Conservation (phyloP, 92 coral and sea anemone genomes). For the Parazoanthus swiftii region DNA sequence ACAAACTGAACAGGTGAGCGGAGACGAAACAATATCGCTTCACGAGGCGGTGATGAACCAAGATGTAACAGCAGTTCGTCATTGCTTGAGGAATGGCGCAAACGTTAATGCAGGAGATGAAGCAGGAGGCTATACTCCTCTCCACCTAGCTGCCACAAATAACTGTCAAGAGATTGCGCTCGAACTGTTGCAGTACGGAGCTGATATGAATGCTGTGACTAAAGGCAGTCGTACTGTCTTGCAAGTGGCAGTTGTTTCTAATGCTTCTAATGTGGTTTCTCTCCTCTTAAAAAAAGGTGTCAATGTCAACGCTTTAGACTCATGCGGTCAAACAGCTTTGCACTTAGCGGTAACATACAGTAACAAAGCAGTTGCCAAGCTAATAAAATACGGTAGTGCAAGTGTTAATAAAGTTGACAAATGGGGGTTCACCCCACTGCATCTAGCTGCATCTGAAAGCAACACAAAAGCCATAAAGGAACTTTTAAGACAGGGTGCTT, state of each 20-base stretch:
- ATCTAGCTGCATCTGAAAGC: slow-evolving; percentile 10
- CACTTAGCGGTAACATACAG: slow-evolving; percentile 12
- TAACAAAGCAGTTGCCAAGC: neutral
- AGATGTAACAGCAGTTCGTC: neutral
- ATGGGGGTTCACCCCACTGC: slow-evolving; percentile 12
- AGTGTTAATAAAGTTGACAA: slow-evolving; percentile 1
- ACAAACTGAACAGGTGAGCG: neutral
- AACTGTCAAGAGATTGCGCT: slow-evolving; percentile 27
- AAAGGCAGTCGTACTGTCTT: slow-evolving; percentile 6
- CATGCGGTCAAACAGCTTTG: slow-evolving; percentile 8
- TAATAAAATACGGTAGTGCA: neutral
- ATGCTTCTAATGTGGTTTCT: slow-evolving; percentile 6
- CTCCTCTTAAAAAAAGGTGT: neutral
- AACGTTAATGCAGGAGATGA: neutral
- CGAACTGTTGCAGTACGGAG: slow-evolving; percentile 21
- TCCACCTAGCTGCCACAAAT: slow-evolving; percentile 18
- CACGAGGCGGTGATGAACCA: neutral
- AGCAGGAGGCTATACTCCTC: neutral
- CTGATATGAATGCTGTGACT: slow-evolving; percentile 25
- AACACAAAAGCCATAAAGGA: neutral
- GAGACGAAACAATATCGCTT: neutral
- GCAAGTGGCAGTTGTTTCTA: slow-evolving; percentile 7
- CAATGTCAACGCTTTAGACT: slow-evolving; percentile 13
- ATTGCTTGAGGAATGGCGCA: slow-evolving; percentile 17
- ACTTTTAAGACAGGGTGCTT: slow-evolving; percentile 2